Evolutionary conservation across 2,113 vertebrate genomes (phyloP).

Genomic region (Leptocoma aspasia): DNA sequence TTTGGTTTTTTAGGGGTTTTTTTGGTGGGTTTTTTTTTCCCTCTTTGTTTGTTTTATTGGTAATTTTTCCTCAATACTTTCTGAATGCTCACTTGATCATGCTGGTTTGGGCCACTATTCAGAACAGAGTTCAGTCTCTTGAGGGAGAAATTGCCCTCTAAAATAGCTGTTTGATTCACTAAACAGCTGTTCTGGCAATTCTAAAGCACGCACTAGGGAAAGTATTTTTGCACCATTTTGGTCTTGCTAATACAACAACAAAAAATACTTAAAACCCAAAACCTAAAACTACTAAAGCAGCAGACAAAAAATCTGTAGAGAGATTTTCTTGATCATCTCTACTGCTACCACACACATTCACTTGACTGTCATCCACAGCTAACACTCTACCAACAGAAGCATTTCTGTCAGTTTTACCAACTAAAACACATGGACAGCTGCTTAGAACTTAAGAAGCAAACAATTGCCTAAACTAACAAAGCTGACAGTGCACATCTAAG

Average conservation of each 20-base stretch:
- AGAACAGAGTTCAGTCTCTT: background rate
- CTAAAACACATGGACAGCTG: background rate
- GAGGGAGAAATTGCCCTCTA: background rate
- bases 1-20: background rate
- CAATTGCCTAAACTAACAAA: background rate
- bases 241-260: background rate
- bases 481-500: background rate
- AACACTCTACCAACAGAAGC: background rate
- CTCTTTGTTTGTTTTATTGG: background rate
- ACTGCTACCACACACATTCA: background rate
- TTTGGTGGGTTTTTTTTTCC: no score
- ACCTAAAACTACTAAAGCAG: background rate
- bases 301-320: background rate
- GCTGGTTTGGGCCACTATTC: background rate
- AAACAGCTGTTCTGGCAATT: background rate
- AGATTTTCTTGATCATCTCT: background rate
- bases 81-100: background rate
- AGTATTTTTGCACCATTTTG: background rate
- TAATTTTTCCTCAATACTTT: background rate
- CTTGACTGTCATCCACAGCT: background rate
- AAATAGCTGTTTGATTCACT: no score
- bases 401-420: background rate
- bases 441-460: background rate
- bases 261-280: background rate
- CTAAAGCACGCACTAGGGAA: background rate